Conservation (phyloP, 2,888 invertebrate species). For the Pristionchus arcanus region DNA sequence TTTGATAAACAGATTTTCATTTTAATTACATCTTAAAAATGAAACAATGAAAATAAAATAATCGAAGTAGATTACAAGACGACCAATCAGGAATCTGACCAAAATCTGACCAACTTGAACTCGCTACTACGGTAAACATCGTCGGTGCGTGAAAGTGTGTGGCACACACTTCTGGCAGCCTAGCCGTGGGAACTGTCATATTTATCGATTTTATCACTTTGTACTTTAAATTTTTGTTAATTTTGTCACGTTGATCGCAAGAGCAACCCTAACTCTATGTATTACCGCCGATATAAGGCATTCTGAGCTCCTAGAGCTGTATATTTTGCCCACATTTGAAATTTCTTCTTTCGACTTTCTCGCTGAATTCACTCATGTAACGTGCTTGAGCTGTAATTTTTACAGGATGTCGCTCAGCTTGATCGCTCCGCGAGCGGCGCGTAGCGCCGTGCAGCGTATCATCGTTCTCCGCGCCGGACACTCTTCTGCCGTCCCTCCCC, state of each 20-base stretch:
- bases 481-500: constrained; percentile 46
- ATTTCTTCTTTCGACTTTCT: background rate
- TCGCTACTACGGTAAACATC: background rate
- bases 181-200: too few relatives aligned
- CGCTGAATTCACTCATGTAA: background rate
- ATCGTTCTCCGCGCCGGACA: constrained; percentile 60
- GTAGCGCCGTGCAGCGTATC: constrained; percentile 63
- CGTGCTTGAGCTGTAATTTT: constrained; percentile 5
- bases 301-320: background rate
- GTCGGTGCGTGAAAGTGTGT: background rate
- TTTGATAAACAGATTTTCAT: background rate
- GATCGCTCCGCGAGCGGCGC: constrained; percentile 70
- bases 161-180: background rate
- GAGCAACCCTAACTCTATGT: background rate
- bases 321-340: background rate
- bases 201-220: background rate
- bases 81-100: too few relatives aligned
- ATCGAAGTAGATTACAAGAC: background rate
- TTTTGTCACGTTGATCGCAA: background rate
- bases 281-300: background rate
- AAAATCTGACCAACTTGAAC: background rate
- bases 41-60: background rate
- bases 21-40: background rate
- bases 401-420: constrained; percentile 72
- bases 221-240: background rate